Evolutionary conservation across 2,888 invertebrate genomes (phyloP), one percentile per base, ranked within the genome.

Genomic region (Thera obeliscata): DNA sequence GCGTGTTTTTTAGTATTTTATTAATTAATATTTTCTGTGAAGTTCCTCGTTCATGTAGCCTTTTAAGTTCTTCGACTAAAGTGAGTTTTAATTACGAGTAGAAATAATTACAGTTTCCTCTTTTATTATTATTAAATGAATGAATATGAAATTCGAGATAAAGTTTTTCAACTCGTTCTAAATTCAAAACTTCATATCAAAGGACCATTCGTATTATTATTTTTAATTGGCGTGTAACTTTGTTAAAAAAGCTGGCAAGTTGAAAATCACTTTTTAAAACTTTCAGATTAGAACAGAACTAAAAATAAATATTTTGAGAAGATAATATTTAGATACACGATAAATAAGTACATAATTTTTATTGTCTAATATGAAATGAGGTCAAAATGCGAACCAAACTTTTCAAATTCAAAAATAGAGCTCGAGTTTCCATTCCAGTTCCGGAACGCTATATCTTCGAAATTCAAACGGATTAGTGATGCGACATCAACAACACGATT

Each of bases 51-150:
- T 41, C 5, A 7, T 41, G 41, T 41, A 41, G 41, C 7, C 41
- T 41, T 41, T 41, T 41, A 22, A 22, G 22, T 22, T 22, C 22
- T 22, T n/a, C n/a, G n/a, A n/a, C n/a, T n/a, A n/a, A n/a, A n/a
- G n/a, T n/a, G n/a, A 61, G 66, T 64, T 68, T 71, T 71, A 73
- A 73, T 71, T 68, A 66, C 58, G 36, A 33, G 35, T 36, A 46
- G n/a, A 9, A 33, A 54, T 49, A 62, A 60, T 69, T 65, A 65
- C 56, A 64, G 52, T 52, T 57, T 52, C 52, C 49, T 2, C 9
- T 56, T 52, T 64, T 49, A 49, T 22, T 56, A 59, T 41, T 5
- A 9, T 46, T 46, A 9, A 46, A 9, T 9, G 43, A 9, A 46
- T 41, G 41, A 46, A 9, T 46, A 46, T 9, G 9, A 46, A 41